A percentile compares a stretch with the other conserved stretches of the same genome.
phyloP scores from a whole-genome alignment of 2,113 vertebrate species.

The Onychostoma macrolepis region DNA sequence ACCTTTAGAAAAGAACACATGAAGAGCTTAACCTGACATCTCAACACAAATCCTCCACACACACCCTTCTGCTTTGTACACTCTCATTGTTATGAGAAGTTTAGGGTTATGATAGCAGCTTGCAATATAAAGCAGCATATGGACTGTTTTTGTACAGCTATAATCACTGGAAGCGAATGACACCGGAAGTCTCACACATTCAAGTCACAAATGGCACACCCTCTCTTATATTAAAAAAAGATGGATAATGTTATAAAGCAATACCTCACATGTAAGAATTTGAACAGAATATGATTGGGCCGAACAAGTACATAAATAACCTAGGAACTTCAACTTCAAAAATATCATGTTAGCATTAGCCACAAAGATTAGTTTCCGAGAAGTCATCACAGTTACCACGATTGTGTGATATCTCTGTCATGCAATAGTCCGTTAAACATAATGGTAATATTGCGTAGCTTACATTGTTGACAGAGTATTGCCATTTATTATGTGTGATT shows the following conservation, averaged over 20 bases:
- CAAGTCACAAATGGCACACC: background rate
- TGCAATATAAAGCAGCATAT: background rate
- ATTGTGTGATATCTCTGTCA: background rate
- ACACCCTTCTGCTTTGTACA: background rate
- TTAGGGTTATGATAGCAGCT: background rate
- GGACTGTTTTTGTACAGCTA: background rate
- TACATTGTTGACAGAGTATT: background rate
- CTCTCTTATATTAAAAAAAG: background rate
- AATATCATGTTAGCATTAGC: too few species aligned
- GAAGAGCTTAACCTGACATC: background rate
- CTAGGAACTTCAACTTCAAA: background rate
- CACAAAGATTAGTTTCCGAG: too few species aligned
- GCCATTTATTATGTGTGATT: background rate
- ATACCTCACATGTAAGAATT: background rate
- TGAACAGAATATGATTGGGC: background rate
- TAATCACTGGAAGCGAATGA: background rate
- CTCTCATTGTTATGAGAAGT: background rate
- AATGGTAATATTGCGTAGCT: background rate
- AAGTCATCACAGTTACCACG: too few species aligned
- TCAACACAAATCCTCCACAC: background rate
- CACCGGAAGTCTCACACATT: background rate
- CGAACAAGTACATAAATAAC: background rate
- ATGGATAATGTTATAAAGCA: background rate
- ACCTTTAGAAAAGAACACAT: background rate
- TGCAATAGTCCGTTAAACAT: background rate